Conservation (phyloP, 2,888 invertebrate genomes). For the Pilophorus perplexus region DNA sequence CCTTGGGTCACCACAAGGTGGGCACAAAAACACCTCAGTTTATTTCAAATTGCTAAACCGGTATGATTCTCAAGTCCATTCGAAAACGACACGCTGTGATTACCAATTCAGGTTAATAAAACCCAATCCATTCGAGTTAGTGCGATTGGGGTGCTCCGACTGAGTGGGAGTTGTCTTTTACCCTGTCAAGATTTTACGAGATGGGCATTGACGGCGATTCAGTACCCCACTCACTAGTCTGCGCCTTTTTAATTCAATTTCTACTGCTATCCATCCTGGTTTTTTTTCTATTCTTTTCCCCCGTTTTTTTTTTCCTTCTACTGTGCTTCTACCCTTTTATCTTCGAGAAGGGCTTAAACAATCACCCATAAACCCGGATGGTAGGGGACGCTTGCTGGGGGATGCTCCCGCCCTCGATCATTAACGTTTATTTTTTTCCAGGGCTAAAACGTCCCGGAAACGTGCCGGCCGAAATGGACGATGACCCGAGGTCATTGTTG, state of each 20-base stretch:
- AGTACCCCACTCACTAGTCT: not conserved
- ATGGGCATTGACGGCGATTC: constrained; percentile 7
- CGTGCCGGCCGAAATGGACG: constrained; percentile 9
- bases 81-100: too few relatives aligned
- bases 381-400: not conserved
- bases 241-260: constrained; percentile 30
- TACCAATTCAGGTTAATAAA: too few relatives aligned
- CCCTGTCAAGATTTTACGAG: constrained; percentile 33
- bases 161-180: constrained; percentile 23
- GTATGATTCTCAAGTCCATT: too few relatives aligned
- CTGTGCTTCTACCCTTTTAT: constrained; percentile 12
- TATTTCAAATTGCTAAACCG: too few relatives aligned
- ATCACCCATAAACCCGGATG: constrained; percentile 28
- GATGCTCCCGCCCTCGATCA: constrained; percentile 20
- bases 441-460: not conserved
- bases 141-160: constrained; percentile 8
- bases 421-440: constrained; percentile 21
- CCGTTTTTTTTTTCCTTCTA: not conserved
- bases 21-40: too few relatives aligned
- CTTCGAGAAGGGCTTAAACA: constrained; percentile 31
- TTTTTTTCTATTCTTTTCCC: not conserved
- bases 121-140: too few relatives aligned
- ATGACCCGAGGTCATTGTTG: constrained; percentile 37
- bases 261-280: constrained; percentile 4
- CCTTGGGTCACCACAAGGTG: too few relatives aligned